Conservation (phyloP, 2,888 invertebrate species). For the Colletes collaris region DNA sequence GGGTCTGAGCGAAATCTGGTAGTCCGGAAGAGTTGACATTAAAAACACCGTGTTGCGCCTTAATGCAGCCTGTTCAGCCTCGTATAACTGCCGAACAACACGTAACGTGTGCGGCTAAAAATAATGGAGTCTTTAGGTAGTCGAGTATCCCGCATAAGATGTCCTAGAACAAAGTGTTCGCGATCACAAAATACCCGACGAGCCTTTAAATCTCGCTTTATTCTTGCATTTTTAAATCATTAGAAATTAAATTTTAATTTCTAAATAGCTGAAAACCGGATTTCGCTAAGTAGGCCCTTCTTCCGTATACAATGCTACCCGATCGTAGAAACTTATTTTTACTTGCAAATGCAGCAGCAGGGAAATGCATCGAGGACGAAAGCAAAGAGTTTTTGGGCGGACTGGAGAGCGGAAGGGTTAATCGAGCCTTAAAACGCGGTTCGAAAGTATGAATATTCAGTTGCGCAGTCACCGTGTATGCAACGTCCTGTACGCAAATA, state of each 20-base stretch:
- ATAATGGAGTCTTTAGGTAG: conserved; percentile 14
- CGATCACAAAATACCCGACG: too few relatives aligned
- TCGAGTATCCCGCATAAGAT: not conserved
- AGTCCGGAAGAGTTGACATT: conserved; percentile 21
- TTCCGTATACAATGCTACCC: too few relatives aligned
- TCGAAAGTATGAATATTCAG: conserved; percentile 47
- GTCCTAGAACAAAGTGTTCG: conserved; percentile 1
- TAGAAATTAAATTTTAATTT: too few relatives aligned
- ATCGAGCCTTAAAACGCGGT: conserved; percentile 33
- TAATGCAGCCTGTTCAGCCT: conserved; percentile 8
- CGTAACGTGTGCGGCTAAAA: conserved; percentile 32
- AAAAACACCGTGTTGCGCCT: conserved; percentile 29
- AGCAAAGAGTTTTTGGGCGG: not conserved
- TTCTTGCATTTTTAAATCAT: too few relatives aligned
- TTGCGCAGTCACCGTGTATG: conserved; percentile 36
- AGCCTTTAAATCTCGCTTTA: too few relatives aligned
- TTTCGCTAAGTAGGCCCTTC: too few relatives aligned
- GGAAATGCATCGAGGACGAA: not conserved
- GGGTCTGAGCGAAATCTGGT: not conserved
- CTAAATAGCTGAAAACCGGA: too few relatives aligned
- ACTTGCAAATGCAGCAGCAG: too few relatives aligned
- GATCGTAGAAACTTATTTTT: too few relatives aligned
- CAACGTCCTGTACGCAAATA: conserved; percentile 43
- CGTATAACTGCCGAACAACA: conserved; percentile 26
- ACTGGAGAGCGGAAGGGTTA: conserved; percentile 23